Base-by-base conservation (phyloP, 2,888 invertebrate genomes). In the Volucella bombylans region DNA sequence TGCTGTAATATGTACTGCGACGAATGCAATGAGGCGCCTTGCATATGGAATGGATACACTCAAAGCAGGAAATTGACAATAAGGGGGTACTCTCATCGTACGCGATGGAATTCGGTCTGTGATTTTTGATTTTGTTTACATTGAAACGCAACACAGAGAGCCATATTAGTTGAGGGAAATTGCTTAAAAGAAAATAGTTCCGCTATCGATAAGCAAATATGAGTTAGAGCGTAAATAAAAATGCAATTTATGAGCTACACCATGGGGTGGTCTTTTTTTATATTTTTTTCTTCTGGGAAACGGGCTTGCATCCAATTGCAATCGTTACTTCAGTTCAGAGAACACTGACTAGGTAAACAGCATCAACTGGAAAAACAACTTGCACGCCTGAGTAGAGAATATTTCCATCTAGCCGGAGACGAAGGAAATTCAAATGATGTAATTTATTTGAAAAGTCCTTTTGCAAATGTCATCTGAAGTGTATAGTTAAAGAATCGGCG, bases 81-180 rank as follows among this genome's bases (percentile, higher is more conserved):
- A 59, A 68, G 49, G 50, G 14, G 59, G 41, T 64, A 31, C 31
- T 1, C 31, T 54, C 54, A 15, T 73, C 72, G 77, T 77, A 73
- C 72, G 49, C 67, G 43, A 64, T 67, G 57, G 81, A 64, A 77
- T 80, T 80, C 57, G 71, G 65, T 85, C 71, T 76, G 72, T 85
- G 85, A 80, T 79, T 83, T 74, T 74, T 85, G 85, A 80, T 79
- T 83, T 74, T 74, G 79, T 79, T 83, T 79, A 54, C 71, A 61
- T 71, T 65, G 69, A 45, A 15, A 59, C 45, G 31, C 41, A 2
- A 10, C 43, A 59, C 41, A 18, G 14, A 15, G 77, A 72, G 55
- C 57, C 72, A 72, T 85, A 72, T 76, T 73, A 71, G 72, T 81
- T 72, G 50, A 52, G 49, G 81, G 72, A 85, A 80, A 77, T 81